Evolutionary conservation across 2,113 vertebrate genomes (phyloP).

Genomic region (Canis aureus): DNA sequence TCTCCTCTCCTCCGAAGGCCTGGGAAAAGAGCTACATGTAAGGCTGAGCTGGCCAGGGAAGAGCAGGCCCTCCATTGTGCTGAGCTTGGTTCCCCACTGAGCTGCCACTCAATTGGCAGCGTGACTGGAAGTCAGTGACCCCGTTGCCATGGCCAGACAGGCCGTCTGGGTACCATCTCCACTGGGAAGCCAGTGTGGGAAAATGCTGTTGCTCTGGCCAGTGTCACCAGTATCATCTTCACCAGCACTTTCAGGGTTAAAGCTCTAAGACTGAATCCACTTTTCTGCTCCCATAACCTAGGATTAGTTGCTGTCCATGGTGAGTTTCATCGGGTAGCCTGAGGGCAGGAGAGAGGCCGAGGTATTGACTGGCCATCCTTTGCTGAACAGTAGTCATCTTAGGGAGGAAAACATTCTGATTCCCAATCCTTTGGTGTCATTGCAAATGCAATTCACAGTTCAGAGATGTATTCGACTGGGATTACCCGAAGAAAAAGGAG

Average conservation of each 20-base stretch:
- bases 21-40: constrained; percentile 26
- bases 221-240: not conserved
- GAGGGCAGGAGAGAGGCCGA: not conserved
- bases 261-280: not conserved
- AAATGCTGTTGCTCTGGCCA: not conserved
- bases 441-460: not conserved
- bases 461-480: not conserved
- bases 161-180: constrained; percentile 8
- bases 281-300: not conserved
- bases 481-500: not conserved
- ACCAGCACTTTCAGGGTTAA: not conserved
- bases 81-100: constrained; percentile 36
- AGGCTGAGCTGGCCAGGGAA: not conserved
- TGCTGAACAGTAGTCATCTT: not conserved
- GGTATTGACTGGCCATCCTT: too few relatives aligned
- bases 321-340: not conserved
- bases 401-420: not conserved
- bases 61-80: not conserved
- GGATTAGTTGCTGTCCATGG: not conserved
- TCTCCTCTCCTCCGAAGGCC: not conserved
- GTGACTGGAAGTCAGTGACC: not conserved
- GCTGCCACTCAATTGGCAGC: constrained; percentile 36
- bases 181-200: constrained; percentile 49
- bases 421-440: not conserved
- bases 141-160: constrained; percentile 13